Evolutionary conservation across 2,888 invertebrate genomes (phyloP).

Genomic region (Drosophila antonietae): DNA sequence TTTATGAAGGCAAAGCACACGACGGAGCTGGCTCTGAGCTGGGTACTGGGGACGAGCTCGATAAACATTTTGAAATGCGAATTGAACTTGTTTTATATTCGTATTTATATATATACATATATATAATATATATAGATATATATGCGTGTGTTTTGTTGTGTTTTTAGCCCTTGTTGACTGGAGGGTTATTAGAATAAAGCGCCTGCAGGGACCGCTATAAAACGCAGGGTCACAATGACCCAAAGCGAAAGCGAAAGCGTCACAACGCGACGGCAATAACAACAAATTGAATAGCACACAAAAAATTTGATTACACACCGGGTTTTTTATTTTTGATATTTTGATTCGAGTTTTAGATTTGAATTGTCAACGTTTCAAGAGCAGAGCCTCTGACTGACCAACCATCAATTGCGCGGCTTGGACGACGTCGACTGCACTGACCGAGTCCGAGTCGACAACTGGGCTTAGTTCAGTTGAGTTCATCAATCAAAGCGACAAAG

Average conservation of each 20-base stretch:
- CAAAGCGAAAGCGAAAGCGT: constrained; percentile 34
- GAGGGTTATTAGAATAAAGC: constrained; percentile 56
- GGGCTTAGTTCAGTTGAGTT: constrained; percentile 21
- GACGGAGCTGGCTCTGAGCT: constrained; percentile 33
- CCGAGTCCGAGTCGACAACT: constrained; percentile 51
- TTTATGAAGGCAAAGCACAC: constrained; percentile 80
- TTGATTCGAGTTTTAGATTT: constrained; percentile 22
- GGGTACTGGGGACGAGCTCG: constrained; percentile 34
- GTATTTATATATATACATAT: not conserved
- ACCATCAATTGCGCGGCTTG: constrained; percentile 15
- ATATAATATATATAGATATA: not conserved
- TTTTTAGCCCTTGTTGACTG: constrained; percentile 31
- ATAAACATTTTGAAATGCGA: constrained; percentile 66
- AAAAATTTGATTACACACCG: constrained; percentile 57
- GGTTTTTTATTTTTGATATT: constrained; percentile 2
- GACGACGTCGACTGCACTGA: constrained; percentile 38
- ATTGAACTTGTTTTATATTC: constrained; percentile 64
- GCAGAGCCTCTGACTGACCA: constrained; percentile 4
- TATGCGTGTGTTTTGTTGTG: constrained; percentile 24
- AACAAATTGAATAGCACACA: constrained; percentile 48
- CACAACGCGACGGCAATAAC: constrained; percentile 44
- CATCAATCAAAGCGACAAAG: constrained; percentile 65
- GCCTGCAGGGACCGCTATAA: constrained; percentile 72
- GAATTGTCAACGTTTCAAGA: constrained; percentile 13
- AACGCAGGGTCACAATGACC: constrained; percentile 51